phyloP scores from a whole-genome alignment of 1,140 invertebrate genomes.

The Neodiprion virginianus region DNA sequence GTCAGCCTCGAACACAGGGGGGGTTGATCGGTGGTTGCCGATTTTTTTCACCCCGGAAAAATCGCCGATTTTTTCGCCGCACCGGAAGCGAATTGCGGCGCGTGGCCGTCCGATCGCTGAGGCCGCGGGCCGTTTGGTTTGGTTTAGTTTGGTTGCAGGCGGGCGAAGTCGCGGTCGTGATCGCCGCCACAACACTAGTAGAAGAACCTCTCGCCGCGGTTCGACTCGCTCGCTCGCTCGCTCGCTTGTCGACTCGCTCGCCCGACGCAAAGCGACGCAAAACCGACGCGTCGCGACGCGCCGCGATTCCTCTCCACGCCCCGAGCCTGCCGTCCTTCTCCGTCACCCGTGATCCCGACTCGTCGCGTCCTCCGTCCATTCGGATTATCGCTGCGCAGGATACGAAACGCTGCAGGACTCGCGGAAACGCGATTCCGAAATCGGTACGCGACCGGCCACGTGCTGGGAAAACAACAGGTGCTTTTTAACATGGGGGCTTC shows the following conservation, averaged over 20 bases:
- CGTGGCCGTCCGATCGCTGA: neutral
- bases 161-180: conserved; percentile 43
- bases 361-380: neutral
- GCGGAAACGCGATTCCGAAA: neutral
- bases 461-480: neutral
- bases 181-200: conserved; percentile 55
- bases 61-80: no score
- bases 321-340: conserved; percentile 7
- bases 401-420: no score
- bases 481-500: neutral
- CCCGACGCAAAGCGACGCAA: neutral
- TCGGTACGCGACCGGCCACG: neutral
- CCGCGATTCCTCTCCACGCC: conserved; percentile 30
- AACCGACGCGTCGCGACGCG: conserved; percentile 8
- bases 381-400: neutral
- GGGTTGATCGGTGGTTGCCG: no score
- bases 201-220: conserved; percentile 33
- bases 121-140: no score
- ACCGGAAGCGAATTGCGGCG: no score
- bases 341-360: neutral
- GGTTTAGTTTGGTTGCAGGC: conserved; percentile 10
- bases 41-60: no score
- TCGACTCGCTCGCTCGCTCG: conserved; percentile 29
- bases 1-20: no score
- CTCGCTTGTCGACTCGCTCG: conserved; percentile 20